Conservation (phyloP, 2,888 invertebrate genomes). For the Plebejus argus region DNA sequence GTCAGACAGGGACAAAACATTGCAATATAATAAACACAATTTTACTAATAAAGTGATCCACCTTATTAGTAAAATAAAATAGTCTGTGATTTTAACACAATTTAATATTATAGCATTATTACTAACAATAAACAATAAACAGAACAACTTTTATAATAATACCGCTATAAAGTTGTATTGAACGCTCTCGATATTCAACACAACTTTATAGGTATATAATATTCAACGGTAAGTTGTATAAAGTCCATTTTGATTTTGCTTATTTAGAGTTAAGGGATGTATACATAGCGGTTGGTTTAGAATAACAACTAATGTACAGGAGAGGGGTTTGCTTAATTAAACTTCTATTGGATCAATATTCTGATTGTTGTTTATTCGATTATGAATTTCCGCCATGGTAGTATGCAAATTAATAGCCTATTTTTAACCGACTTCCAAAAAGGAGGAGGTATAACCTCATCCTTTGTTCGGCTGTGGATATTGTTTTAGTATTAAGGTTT, state of each 20-base stretch:
- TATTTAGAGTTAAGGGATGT: constrained; percentile 2
- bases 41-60: no score
- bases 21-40: no score
- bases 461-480: no score
- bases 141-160: not conserved
- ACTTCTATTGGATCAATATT: constrained; percentile 9
- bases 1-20: no score
- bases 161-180: not conserved
- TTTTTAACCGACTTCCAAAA: no score
- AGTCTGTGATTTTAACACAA: not conserved
- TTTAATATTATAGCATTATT: not conserved
- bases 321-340: not conserved
- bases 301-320: not conserved
- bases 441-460: no score
- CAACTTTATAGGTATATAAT: not conserved
- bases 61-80: no score
- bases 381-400: not conserved
- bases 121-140: not conserved
- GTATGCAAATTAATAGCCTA: not conserved
- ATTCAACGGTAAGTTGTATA: not conserved
- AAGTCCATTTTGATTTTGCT: constrained; percentile 10
- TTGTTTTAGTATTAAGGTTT: no score
- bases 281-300: not conserved
- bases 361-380: not conserved
- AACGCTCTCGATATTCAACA: not conserved